A percentile compares a stretch with the other conserved stretches of the same genome.
Conservation (phyloP, 1,140 invertebrate genomes). For the Linepithema humile region DNA sequence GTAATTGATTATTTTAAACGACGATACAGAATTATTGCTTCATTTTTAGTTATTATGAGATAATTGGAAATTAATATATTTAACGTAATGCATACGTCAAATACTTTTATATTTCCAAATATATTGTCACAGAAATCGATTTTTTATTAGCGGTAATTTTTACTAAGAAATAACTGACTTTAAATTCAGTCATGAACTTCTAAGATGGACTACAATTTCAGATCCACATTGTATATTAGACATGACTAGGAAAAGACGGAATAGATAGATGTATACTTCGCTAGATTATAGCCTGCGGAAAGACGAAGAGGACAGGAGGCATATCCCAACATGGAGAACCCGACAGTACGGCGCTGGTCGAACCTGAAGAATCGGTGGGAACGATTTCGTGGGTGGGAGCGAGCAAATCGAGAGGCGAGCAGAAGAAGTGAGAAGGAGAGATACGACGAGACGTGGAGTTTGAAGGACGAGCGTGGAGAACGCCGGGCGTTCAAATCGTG, state of each 20-base stretch:
- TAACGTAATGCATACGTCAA: background rate
- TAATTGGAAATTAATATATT: constrained; percentile 40
- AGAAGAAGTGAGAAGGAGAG: constrained; percentile 29
- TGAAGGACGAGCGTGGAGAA: constrained; percentile 66
- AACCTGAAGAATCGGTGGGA: constrained; percentile 43
- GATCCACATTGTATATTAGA: background rate
- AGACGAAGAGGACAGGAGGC: constrained; percentile 17
- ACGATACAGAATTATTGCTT: background rate
- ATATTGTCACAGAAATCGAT: too few relatives aligned
- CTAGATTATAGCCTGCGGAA: constrained; percentile 26
- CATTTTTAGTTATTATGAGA: background rate
- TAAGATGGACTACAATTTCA: background rate
- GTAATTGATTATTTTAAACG: constrained; percentile 37
- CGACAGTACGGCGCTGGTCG: constrained; percentile 16
- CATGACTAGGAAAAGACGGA: background rate
- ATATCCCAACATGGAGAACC: constrained; percentile 21
- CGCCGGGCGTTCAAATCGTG: constrained; percentile 70
- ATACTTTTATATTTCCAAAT: too few relatives aligned
- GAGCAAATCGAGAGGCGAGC: constrained; percentile 36
- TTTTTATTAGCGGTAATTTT: too few relatives aligned
- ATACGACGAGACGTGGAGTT: constrained; percentile 53
- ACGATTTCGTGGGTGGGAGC: constrained; percentile 15
- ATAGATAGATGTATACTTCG: constrained; percentile 32
- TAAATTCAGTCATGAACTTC: background rate
- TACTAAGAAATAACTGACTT: background rate